Base-by-base conservation (phyloP, 2,888 invertebrate species). In the Flabesymbios commensalis region DNA sequence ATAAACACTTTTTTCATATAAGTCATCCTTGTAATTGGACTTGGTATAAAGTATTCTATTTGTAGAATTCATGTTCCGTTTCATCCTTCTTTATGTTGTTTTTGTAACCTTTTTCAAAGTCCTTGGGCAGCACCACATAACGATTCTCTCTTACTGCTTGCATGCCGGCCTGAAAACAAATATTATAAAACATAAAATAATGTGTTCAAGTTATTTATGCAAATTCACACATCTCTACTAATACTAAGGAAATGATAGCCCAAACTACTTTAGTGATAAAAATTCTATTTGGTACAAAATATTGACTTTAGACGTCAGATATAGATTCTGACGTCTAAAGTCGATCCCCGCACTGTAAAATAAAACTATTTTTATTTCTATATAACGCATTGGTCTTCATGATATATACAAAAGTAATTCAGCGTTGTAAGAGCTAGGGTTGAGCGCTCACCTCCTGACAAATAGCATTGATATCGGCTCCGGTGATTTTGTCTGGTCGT, bases 41-140 rank as follows among this genome's bases (percentile, higher is more conserved):
- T n/a, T n/a, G n/a, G n/a, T n/a, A n/a, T n/a, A n/a, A n/a, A n/a
- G n/a, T n/a, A n/a, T n/a, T n/a, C 41, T 94, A 99, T 88, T 97
- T 98, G 85, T 99, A 99, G 86, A 99, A 99, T 83, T 99, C 99
- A 78, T 98, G 97, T 86, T 99, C 98, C 75, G 95, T 92, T 83
- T 96, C 97, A 83, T 99, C 98, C 82, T 99, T 99, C 86, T 98
- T 98, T 79, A 96, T 96, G 80, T 98, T 98, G 81, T 97, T 98
- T 82, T 99, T 99, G 86, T 99, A 99, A 39, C 97, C 99, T 83
- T 99, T 99, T 82, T 99, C 99, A 78, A 99, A 99, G 86, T 99
- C 99, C 85, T 99, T 99, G 4, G 95, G 93, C 58, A 99, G 86
- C 2, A 99, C 98, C 72, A 99, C 96, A 83, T 99, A 97, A 75